Conservation (phyloP, 2,888 invertebrate genomes). For the Drosophila borealis region DNA sequence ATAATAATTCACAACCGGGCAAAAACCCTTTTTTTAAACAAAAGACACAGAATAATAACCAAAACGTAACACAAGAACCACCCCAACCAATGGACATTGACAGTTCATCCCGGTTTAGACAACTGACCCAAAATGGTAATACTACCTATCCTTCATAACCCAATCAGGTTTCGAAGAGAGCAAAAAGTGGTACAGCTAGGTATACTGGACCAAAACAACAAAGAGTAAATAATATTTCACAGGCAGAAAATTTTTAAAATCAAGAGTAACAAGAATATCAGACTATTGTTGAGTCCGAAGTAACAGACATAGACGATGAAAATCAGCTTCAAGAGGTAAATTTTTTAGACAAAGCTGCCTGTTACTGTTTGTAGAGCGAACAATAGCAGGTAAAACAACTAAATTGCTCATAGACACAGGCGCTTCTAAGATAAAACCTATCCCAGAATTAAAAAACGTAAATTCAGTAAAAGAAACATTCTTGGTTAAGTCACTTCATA, state of each 20-base stretch:
- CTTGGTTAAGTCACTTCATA: no score
- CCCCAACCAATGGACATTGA: constrained; percentile 3
- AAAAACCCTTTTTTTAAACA: no score
- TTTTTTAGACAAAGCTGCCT: not conserved
- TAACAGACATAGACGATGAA: not conserved
- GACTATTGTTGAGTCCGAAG: not conserved
- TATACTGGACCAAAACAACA: no score
- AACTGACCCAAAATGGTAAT: not conserved
- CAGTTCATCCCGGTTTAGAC: not conserved
- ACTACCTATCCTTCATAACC: not conserved
- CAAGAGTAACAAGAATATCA: not conserved
- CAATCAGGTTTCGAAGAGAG: not conserved
- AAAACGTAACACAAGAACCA: not conserved
- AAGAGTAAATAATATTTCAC: no score
- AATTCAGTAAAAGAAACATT: no score
- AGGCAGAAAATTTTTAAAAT: no score
- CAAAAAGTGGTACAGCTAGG: not conserved
- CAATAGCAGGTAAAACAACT: not conserved
- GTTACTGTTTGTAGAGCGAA: not conserved
- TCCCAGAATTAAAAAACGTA: not conserved
- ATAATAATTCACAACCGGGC: no score
- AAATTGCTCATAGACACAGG: not conserved
- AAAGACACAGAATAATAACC: no score
- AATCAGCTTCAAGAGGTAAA: not conserved
- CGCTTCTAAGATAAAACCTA: not conserved